A percentile compares a stretch with the other conserved stretches of the same genome.
Conservation (phyloP, 2,113 vertebrate genomes). For the Coreoperca whiteheadi region DNA sequence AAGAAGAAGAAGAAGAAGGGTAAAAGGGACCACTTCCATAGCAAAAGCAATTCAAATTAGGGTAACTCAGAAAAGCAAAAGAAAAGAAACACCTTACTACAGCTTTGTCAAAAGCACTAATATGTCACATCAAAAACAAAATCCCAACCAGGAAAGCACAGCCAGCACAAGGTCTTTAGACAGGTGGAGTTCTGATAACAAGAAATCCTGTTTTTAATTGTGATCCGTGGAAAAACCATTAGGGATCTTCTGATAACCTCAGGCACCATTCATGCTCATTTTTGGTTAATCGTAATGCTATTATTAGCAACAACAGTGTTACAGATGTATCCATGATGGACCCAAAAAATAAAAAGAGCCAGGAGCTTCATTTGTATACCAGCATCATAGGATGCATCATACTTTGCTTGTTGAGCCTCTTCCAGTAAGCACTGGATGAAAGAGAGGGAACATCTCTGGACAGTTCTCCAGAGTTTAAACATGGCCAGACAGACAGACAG, state of each 20-base stretch:
- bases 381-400: neutral
- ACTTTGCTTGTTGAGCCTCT: neutral
- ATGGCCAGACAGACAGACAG: neutral
- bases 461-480: neutral
- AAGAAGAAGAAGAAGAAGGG: too few relatives aligned
- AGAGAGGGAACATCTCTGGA: neutral
- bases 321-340: neutral
- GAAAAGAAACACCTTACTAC: neutral
- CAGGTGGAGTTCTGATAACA: neutral
- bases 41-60: neutral
- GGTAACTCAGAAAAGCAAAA: neutral
- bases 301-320: neutral
- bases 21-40: neutral
- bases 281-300: neutral
- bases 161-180: neutral
- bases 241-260: neutral
- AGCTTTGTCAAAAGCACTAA: neutral
- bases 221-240: neutral
- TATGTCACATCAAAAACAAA: neutral
- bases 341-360: too few relatives aligned
- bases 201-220: neutral
- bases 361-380: neutral
- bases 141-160: neutral
- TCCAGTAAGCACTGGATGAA: neutral
- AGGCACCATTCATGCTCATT: neutral